Percentiles rank a stretch among this genome's conserved stretches.
These are phyloP conservation scores for Anastrepha ludens DNA, from an alignment of 1,140 invertebrate genomes.

Conservation along the genomic window DNA sequence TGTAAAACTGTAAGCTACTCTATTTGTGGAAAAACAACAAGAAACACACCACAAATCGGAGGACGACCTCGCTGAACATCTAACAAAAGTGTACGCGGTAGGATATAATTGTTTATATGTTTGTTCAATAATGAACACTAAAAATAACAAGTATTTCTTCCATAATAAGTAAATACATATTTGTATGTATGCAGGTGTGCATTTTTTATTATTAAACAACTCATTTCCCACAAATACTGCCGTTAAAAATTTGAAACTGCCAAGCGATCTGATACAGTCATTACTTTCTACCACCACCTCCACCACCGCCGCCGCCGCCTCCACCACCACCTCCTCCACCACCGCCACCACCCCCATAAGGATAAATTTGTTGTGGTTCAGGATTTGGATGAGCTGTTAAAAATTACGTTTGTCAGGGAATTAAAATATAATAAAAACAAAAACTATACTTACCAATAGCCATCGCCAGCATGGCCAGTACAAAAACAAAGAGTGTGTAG, in stretches of 20 bases:
- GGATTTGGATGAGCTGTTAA: slow-evolving; percentile 20
- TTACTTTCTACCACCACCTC: slow-evolving; percentile 20
- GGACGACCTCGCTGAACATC: too few species aligned
- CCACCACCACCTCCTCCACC: slow-evolving; percentile 50
- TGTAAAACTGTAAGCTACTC: too few species aligned
- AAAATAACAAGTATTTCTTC: too few species aligned
- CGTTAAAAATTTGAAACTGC: neutral
- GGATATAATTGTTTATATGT: too few species aligned
- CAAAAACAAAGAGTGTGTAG: slow-evolving; percentile 11
- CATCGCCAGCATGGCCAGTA: slow-evolving; percentile 37
- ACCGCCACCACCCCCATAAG: slow-evolving; percentile 7
- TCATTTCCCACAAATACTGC: neutral
- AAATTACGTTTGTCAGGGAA: neutral
- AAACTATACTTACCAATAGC: slow-evolving; percentile 1
- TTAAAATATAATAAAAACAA: neutral
- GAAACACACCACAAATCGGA: too few species aligned
- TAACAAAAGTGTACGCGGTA: too few species aligned
- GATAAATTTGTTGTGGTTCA: neutral
- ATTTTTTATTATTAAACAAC: neutral
- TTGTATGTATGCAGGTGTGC: neutral
- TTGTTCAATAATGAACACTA: too few species aligned
- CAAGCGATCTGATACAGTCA: neutral
- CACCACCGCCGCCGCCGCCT: slow-evolving; percentile 27
- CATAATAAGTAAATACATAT: neutral
- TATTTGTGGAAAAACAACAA: too few species aligned